Base-by-base conservation (phyloP, 2,888 invertebrate genomes). In the Drosophila kokeensis region DNA sequence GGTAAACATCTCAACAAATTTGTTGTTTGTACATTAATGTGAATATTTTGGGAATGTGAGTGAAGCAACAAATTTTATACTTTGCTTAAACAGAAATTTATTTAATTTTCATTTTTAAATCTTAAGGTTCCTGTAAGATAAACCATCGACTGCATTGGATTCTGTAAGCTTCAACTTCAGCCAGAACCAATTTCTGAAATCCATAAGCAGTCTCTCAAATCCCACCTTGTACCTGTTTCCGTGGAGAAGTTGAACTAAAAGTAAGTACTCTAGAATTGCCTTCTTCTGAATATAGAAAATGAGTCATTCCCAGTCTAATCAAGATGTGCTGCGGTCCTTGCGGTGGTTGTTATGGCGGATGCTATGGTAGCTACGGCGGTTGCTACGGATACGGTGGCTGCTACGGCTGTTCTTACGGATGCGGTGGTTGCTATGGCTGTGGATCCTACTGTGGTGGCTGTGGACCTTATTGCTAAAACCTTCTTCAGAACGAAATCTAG, bases 401-500 rank as follows among this genome's bases (percentile, higher is more conserved):
- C n/a, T 52, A 30, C 10, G 32, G 32, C n/a, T 2, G 50, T 32
- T 32, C 32, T 0, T 32, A 32, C 1, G n/a, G 50, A 32, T 30
- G 50, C n/a, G 13, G 30, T 18, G 3, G 50, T 21, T 52, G 30
- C 30, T 30, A n/a, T 7, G 24, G 29, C 24, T 54, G 57, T 11
- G 69, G 69, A 49, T n/a, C 30, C 5, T 60, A 59, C 32, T 62
- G 53, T 40, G 50, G 69, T 15, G 27, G 40, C 13, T 70, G 48
- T 24, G 32, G 32, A 32, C 32, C 32, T 4, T 48, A 29, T n/a
- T 59, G 70, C 29, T 63, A 18, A 32, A 24, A 1, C 1, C 21
- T 15, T 24, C 66, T 61, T 67, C 54, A 48, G 60, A 61, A 54
- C 10, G 61, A 67, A 66, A 45, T 45, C 29, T 15, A 67, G 61